Conservation (phyloP, 2,113 vertebrate species). For the Colinus virginianus region DNA sequence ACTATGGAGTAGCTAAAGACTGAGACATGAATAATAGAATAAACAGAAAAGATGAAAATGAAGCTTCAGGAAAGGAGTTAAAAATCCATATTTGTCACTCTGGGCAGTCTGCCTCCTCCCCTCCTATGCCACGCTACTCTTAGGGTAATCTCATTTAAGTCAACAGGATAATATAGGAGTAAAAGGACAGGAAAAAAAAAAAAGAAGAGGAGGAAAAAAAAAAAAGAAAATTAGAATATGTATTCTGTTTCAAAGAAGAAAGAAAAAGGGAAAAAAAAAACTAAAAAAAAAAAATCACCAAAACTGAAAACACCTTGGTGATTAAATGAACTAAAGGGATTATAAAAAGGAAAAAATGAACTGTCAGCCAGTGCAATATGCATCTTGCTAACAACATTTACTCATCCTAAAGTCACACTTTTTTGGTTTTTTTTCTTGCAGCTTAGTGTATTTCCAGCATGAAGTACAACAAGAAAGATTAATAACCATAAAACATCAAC, state of each 20-base stretch:
- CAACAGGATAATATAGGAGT: background rate
- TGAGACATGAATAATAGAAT: constrained; percentile 49
- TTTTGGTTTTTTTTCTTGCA: accelerated
- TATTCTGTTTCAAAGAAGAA: background rate
- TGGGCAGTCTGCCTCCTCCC: background rate
- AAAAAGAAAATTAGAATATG: background rate
- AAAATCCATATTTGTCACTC: constrained; percentile 14
- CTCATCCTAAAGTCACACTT: background rate
- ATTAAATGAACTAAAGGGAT: background rate
- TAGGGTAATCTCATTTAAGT: background rate
- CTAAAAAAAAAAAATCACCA: no score
- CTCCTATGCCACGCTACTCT: background rate
- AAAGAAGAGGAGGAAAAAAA: no score
- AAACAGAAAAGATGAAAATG: constrained; percentile 28
- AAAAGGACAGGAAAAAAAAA: background rate
- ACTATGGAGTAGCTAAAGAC: background rate
- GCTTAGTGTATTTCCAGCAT: background rate
- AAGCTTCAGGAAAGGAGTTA: background rate
- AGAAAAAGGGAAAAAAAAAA: background rate
- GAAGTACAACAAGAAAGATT: background rate
- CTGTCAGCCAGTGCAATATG: background rate
- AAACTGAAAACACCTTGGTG: background rate
- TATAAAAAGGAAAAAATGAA: background rate
- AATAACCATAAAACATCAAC: background rate
- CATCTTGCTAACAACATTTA: background rate